These are phyloP conservation scores for Sminthurides bifidus DNA, from an alignment of 1,140 invertebrate genomes.

Conservation along the genomic window DNA sequence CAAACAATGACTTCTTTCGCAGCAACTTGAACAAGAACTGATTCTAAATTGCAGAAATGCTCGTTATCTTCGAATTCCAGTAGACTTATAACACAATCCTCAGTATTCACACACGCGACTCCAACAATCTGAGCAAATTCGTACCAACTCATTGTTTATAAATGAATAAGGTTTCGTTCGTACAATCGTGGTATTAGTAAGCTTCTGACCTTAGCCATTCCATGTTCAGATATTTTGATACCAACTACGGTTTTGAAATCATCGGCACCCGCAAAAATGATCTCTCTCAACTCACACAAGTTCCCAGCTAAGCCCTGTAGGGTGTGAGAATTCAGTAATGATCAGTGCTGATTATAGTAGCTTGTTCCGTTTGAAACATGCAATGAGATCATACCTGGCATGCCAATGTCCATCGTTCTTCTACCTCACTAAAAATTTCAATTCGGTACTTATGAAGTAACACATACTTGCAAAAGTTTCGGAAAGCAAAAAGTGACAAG, in stretches of 20 bases:
- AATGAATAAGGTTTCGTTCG: background rate
- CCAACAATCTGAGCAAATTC: conserved; percentile 47
- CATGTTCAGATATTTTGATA: too few species aligned
- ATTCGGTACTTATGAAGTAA: conserved; percentile 75
- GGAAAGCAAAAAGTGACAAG: conserved; percentile 70
- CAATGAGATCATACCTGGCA: background rate
- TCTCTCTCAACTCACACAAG: conserved; percentile 75
- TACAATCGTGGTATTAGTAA: conserved; percentile 8
- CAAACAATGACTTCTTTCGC: conserved; percentile 60
- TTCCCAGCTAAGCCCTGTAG: conserved; percentile 75
- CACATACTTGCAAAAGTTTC: conserved; percentile 66
- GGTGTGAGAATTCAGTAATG: background rate
- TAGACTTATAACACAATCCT: conserved; percentile 60
- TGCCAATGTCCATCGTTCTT: conserved; percentile 36
- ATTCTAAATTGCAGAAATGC: conserved; percentile 72
- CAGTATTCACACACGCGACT: conserved; percentile 59
- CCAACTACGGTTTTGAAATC: conserved; percentile 51
- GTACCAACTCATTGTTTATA: background rate
- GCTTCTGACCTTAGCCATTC: conserved; percentile 38
- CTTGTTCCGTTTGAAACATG: background rate
- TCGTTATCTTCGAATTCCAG: conserved; percentile 78
- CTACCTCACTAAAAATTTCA: conserved; percentile 62
- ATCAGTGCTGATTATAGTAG: background rate
- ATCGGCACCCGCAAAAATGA: conserved; percentile 61
- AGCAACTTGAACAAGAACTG: conserved; percentile 71